Percentiles rank a stretch among this genome's conserved stretches.
Conservation (phyloP, 2,797 vertebrate species). For the Enteromius trimaculatus region DNA sequence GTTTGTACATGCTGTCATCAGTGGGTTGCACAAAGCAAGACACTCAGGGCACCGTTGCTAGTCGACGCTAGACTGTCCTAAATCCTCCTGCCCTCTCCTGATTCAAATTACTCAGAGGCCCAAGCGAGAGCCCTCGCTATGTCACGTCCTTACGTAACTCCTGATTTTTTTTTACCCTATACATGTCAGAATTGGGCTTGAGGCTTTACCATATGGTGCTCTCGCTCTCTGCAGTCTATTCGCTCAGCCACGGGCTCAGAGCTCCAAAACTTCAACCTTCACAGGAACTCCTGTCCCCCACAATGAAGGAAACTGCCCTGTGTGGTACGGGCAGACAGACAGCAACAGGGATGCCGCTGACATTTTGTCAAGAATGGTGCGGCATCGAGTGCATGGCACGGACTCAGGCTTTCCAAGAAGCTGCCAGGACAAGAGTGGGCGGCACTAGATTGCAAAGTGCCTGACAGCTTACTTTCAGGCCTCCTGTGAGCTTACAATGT, state of each 20-base stretch:
- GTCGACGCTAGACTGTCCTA: constrained; percentile 11
- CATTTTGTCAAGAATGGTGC: constrained; percentile 44
- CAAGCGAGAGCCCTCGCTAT: constrained; percentile 31
- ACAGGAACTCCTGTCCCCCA: constrained; percentile 30
- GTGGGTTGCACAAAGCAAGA: constrained; percentile 10
- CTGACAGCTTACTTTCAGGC: constrained; percentile 59
- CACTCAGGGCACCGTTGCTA: neutral
- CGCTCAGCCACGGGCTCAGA: constrained; percentile 6
- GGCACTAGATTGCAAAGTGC: constrained; percentile 53
- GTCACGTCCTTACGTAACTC: constrained; percentile 58
- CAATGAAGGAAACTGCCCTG: constrained; percentile 48
- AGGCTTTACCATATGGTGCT: constrained; percentile 58
- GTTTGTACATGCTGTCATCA: neutral
- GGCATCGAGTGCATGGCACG: constrained; percentile 14
- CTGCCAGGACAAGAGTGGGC: constrained; percentile 49
- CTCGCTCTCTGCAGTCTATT: neutral
- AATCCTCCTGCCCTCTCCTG: constrained; percentile 1
- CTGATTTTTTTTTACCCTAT: constrained; percentile 42
- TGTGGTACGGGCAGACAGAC: constrained; percentile 24
- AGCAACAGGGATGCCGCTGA: constrained; percentile 44
- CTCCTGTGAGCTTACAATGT: constrained; percentile 53
- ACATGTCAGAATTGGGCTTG: constrained; percentile 51
- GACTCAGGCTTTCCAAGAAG: constrained; percentile 27
- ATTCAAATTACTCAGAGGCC: constrained; percentile 24
- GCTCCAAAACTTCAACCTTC: constrained; percentile 45